Conservation (phyloP, 2,113 vertebrate genomes). For the Prochilodus magdalenae region DNA sequence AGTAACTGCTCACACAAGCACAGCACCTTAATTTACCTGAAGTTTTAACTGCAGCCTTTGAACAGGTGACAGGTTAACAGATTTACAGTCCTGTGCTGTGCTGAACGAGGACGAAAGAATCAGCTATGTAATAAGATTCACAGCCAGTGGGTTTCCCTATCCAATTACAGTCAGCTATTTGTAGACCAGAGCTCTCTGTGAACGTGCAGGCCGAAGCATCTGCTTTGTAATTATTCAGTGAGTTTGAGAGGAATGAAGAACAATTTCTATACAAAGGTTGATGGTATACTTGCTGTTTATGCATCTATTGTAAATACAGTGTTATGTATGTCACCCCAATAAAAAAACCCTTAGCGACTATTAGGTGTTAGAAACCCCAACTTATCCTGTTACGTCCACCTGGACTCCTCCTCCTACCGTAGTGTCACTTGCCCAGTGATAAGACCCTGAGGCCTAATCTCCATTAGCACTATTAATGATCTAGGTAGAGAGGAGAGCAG, state of each 20-base stretch:
- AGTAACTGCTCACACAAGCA: neutral
- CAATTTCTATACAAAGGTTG: too few species aligned
- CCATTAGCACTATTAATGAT: conserved; percentile 11
- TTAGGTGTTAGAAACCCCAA: neutral
- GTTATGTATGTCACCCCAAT: too few species aligned
- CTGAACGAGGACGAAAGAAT: neutral
- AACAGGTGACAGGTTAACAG: neutral
- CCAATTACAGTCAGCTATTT: neutral
- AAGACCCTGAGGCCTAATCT: conserved; percentile 21
- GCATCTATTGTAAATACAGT: too few species aligned
- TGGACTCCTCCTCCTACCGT: conserved; percentile 1
- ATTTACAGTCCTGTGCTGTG: neutral
- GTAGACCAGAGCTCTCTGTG: neutral
- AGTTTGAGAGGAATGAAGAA: too few species aligned
- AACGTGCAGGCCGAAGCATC: neutral
- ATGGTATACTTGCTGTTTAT: too few species aligned
- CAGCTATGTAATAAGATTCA: conserved; percentile 4
- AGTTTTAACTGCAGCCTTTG: neutral
- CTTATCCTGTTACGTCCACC: neutral
- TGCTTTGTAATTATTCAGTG: neutral
- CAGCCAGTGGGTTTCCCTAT: neutral
- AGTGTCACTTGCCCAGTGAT: neutral
- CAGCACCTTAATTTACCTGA: neutral
- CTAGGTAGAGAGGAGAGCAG: neutral
- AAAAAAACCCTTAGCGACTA: too few species aligned